These are phyloP conservation scores for Oreohelix idahoensis DNA, from an alignment of 1,140 invertebrate species.

Conservation along the genomic window DNA sequence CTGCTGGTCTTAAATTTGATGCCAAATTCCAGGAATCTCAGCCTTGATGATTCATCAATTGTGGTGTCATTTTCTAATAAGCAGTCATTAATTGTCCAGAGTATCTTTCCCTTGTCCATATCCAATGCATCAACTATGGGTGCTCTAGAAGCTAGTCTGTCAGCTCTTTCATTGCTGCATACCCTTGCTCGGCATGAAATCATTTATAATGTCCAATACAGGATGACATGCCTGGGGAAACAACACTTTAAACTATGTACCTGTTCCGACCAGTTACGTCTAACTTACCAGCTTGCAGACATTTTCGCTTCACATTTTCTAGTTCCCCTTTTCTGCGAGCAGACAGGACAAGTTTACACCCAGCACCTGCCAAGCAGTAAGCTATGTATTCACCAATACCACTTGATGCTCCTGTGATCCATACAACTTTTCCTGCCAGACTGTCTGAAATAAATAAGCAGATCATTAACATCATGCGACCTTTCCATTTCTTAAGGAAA, in stretches of 20 bases:
- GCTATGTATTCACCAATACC: constrained; percentile 89
- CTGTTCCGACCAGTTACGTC: neutral
- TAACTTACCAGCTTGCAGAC: constrained; percentile 76
- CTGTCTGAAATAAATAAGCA: constrained; percentile 43
- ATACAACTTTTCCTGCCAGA: constrained; percentile 84
- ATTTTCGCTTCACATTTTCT: constrained; percentile 81
- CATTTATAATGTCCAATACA: too few species aligned
- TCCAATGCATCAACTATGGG: too few species aligned
- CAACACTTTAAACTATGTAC: neutral
- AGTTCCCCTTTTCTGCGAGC: constrained; percentile 82
- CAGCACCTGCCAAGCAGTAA: constrained; percentile 80
- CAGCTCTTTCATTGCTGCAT: too few species aligned
- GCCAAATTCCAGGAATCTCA: too few species aligned
- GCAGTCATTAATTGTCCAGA: too few species aligned
- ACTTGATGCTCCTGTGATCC: constrained; percentile 91
- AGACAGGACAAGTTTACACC: constrained; percentile 83
- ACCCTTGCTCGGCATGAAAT: too few species aligned
- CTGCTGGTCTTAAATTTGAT: too few species aligned
- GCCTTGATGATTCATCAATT: too few species aligned
- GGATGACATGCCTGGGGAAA: too few species aligned
- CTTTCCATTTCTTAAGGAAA: neutral
- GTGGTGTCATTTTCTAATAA: too few species aligned
- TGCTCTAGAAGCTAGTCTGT: too few species aligned
- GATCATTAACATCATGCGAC: neutral
- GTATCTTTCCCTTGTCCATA: too few species aligned